A percentile compares a stretch with the other conserved stretches of the same genome.
phyloP scores from a whole-genome alignment of 2,888 invertebrate species.

The Platycnemis pennipes region DNA sequence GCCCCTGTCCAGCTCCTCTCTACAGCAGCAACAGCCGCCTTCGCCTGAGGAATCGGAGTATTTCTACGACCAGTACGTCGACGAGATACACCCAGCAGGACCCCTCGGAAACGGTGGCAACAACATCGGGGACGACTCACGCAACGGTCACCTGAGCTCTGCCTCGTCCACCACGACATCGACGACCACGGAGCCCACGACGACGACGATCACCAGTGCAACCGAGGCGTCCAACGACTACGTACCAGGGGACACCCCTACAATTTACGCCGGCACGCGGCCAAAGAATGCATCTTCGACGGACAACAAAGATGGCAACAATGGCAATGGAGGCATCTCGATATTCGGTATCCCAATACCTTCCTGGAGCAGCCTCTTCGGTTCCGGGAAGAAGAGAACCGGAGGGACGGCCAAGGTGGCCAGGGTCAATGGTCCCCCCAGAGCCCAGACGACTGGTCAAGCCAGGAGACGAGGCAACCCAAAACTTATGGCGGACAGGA shows the following conservation, averaged over 20 bases:
- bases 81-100: constrained; percentile 75
- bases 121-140: neutral
- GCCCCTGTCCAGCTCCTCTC: constrained; percentile 80
- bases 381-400: constrained; percentile 50
- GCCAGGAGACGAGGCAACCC: neutral
- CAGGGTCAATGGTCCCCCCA: constrained; percentile 29
- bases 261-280: constrained; percentile 80
- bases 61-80: constrained; percentile 91
- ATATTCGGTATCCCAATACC: constrained; percentile 55
- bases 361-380: constrained; percentile 37
- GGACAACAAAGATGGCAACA: neutral
- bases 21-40: constrained; percentile 81
- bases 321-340: neutral
- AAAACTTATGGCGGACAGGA: constrained; percentile 28
- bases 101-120: constrained; percentile 25
- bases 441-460: neutral
- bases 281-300: constrained; percentile 48
- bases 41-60: constrained; percentile 90
- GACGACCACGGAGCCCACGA: neutral
- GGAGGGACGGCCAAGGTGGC: constrained; percentile 54
- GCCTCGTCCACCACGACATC: neutral
- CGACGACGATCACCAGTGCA: neutral
- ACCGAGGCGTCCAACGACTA: constrained; percentile 75
- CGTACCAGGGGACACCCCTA: constrained; percentile 83
- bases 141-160: neutral